Evolutionary conservation across 2,797 vertebrate species (phyloP), one percentile per base, ranked within the genome.

Genomic region (Apogon hyalosoma): DNA sequence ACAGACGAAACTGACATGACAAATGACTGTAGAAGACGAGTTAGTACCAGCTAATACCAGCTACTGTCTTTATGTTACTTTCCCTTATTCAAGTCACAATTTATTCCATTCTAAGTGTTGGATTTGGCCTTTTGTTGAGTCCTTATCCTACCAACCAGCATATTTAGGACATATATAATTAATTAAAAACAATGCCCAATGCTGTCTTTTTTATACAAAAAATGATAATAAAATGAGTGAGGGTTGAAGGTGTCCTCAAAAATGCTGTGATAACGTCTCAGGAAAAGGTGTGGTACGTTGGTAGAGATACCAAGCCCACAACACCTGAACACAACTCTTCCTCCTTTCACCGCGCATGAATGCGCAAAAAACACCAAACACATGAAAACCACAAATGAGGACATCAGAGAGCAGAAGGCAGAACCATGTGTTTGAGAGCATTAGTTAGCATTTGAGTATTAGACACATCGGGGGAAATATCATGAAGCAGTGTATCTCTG

Each of bases 401-500:
- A 8, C 1, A 1, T 8, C n/a, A 2, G 36, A 42, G 13, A 2
- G 6, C 14, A 8, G n/a, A 7, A 8, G 41, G 11, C 1, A 18
- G 11, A 13, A 7, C 1, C 8, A 24, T 31, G 14, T 52, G 16
- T 31, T 16, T 39, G 31, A 21, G 33, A 38, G 51, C 55, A 21
- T 42, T 36, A 41, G 40, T 36, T 38, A 51, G 38, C 18, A 16
- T 54, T 33, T 36, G 16, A 24, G 33, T 14, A 6, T 3, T 3
- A 6, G 5, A 28, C 24, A 28, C 24, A 28, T 28, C 3, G 6
- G 42, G 39, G 6, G 19, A 40, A 64, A 11, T 6, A 43, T 2
- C 46, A 1, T 15, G 2, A 18, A 39, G 64, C 24, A 6, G 24
- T 28, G 24, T 41, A 57, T 68, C 42, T 75, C 41, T 69, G 85